Conservation (phyloP, 1,140 invertebrate genomes). For the Nasonia vitripennis region DNA sequence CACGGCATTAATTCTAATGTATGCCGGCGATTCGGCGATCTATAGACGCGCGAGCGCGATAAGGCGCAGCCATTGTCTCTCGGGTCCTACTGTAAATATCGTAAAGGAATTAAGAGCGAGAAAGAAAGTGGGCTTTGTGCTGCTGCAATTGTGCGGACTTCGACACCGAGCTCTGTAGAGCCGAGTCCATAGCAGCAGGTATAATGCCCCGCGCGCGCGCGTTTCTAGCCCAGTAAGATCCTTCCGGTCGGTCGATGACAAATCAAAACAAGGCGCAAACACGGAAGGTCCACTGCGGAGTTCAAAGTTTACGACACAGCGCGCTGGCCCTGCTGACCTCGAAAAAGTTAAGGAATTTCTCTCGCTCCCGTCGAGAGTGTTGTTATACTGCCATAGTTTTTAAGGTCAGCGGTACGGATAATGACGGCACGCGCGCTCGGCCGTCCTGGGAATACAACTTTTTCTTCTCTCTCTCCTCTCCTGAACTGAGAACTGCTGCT, state of each 20-base stretch:
- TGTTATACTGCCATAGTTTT: slow-evolving; percentile 14
- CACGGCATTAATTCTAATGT: slow-evolving; percentile 53
- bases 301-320: background rate
- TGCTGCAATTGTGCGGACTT: background rate
- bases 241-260: slow-evolving; percentile 17
- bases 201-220: background rate
- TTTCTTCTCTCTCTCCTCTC: background rate
- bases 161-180: background rate
- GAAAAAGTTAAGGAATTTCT: slow-evolving; percentile 11
- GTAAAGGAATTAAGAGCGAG: slow-evolving; percentile 35
- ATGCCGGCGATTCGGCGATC: slow-evolving; percentile 23
- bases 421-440: slow-evolving; percentile 6
- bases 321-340: background rate
- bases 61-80: slow-evolving; percentile 37
- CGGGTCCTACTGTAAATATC: background rate
- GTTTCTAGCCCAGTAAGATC: background rate
- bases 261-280: slow-evolving; percentile 27
- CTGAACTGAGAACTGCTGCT: background rate
- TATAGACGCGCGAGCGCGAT: background rate
- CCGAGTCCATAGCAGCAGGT: background rate
- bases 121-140: slow-evolving; percentile 30
- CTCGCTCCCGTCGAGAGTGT: background rate
- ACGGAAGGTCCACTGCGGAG: background rate
- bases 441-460: slow-evolving; percentile 5
- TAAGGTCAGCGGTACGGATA: slow-evolving; percentile 11